Percentiles rank a stretch among this genome's conserved stretches.
Evolutionary conservation across 2,113 vertebrate genomes (phyloP).

Genomic region (Pardalotus punctatus): DNA sequence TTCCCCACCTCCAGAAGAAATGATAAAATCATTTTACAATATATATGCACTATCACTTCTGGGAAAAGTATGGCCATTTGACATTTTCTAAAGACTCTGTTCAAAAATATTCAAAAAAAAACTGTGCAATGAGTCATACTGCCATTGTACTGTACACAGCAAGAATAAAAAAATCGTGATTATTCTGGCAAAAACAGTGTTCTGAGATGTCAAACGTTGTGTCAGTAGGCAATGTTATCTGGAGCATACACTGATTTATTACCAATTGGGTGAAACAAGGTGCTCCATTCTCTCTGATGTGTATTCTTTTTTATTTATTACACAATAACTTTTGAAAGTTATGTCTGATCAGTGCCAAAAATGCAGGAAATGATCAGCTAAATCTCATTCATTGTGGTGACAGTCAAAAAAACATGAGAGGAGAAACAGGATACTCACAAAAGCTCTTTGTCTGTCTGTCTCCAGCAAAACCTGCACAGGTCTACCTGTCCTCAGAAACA

Average conservation of each 20-base stretch:
- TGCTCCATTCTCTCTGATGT: background rate
- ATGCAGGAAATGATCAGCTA: background rate
- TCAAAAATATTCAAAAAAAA: background rate
- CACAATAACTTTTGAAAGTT: background rate
- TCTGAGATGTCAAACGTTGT: background rate
- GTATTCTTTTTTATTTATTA: background rate
- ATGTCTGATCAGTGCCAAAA: background rate
- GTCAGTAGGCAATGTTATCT: background rate
- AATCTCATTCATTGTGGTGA: background rate
- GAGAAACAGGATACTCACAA: background rate
- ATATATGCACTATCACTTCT: background rate
- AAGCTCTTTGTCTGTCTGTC: background rate
- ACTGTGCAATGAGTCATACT: background rate
- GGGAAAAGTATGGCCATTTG: background rate
- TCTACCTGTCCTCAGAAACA: background rate
- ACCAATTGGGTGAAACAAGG: background rate
- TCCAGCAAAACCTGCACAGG: background rate
- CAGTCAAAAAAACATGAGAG: background rate
- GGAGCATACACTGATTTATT: background rate
- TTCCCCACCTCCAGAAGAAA: background rate
- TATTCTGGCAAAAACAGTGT: background rate
- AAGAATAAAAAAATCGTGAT: background rate
- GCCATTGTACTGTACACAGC: background rate
- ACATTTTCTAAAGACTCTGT: background rate
- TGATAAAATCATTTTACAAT: slow-evolving; percentile 24